A percentile compares a stretch with the other conserved stretches of the same genome.
Evolutionary conservation across 2,797 vertebrate species (phyloP).

Genomic region (Lithobates pipiens): DNA sequence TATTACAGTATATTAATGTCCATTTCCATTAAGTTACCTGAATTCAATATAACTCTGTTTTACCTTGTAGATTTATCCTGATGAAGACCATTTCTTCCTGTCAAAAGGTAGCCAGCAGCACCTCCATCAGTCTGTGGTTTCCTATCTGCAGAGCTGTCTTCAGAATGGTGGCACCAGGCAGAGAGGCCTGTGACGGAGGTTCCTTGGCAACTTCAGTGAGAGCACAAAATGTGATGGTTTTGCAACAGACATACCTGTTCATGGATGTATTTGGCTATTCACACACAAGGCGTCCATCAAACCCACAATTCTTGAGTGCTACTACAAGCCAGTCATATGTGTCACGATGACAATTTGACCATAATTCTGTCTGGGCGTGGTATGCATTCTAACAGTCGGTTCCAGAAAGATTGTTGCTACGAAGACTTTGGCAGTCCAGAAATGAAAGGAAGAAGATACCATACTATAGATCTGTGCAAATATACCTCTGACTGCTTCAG

Average conservation of each 20-base stretch:
- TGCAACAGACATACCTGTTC: background rate
- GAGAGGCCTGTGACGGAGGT: background rate
- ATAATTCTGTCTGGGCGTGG: background rate
- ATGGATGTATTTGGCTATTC: background rate
- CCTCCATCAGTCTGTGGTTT: conserved; percentile 77
- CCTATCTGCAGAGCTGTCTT: conserved; percentile 81
- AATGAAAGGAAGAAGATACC: background rate
- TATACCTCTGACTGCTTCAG: background rate
- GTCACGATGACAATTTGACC: background rate
- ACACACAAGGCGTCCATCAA: background rate
- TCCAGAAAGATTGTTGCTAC: background rate
- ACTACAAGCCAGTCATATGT: background rate
- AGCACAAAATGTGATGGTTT: conserved; percentile 28
- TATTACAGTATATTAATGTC: no score
- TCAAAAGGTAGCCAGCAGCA: conserved; percentile 76
- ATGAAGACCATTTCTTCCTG: conserved; percentile 80
- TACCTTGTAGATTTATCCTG: conserved; percentile 80
- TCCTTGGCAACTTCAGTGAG: background rate
- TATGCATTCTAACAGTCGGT: background rate
- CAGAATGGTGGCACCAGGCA: conserved; percentile 66
- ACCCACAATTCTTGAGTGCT: background rate
- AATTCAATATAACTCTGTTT: background rate
- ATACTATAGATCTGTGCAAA: background rate
- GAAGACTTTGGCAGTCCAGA: background rate
- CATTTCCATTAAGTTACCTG: background rate